Evolutionary conservation across 2,113 vertebrate genomes (phyloP).

Genomic region (Lepisosteus osseus): DNA sequence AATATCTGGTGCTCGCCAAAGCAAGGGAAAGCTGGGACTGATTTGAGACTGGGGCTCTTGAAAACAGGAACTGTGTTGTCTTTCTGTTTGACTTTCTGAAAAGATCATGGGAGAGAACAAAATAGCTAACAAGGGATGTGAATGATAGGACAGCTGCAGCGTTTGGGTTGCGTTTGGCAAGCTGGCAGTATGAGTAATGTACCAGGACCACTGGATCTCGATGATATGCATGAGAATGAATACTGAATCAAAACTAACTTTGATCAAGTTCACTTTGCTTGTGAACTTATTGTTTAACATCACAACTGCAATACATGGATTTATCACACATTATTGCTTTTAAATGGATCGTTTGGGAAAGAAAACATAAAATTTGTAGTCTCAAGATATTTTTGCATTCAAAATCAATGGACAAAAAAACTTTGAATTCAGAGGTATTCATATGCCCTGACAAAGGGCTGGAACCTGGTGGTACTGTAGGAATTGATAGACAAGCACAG

Average conservation of each 20-base stretch:
- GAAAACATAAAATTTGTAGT: too few species aligned
- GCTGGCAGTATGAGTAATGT: slow-evolving; percentile 20
- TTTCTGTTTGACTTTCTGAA: slow-evolving; percentile 17
- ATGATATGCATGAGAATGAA: neutral
- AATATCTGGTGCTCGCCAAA: neutral
- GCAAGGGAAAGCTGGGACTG: neutral
- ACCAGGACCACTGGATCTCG: slow-evolving; percentile 25
- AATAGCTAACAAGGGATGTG: slow-evolving; percentile 33
- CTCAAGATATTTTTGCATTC: too few species aligned
- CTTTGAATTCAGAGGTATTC: too few species aligned
- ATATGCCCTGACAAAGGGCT: too few species aligned
- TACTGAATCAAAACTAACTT: too few species aligned
- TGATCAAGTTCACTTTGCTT: too few species aligned
- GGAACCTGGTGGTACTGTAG: neutral
- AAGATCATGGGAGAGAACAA: slow-evolving; percentile 8
- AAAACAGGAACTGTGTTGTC: neutral
- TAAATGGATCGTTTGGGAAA: too few species aligned
- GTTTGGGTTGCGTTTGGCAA: slow-evolving; percentile 20
- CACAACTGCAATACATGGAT: too few species aligned
- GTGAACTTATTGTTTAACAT: too few species aligned
- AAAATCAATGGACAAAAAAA: too few species aligned
- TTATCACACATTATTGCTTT: too few species aligned
- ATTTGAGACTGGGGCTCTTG: neutral
- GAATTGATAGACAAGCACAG: slow-evolving; percentile 31
- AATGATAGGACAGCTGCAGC: slow-evolving; percentile 43